These are phyloP conservation scores for Spea multiplicata DNA, from an alignment of 2,113 vertebrate genomes.

Conservation along the genomic window DNA sequence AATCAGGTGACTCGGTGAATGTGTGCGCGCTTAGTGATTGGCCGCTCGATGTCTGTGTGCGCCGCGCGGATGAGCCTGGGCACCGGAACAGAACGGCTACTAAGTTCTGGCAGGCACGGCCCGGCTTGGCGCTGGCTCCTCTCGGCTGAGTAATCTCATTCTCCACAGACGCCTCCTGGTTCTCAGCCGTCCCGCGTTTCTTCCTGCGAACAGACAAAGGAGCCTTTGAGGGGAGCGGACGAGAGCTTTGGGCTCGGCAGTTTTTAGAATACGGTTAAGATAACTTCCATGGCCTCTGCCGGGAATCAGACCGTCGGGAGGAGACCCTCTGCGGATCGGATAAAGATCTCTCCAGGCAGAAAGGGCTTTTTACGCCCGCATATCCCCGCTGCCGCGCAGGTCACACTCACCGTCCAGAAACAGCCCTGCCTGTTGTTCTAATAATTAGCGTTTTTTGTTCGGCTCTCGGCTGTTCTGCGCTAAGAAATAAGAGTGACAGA, in stretches of 20 bases:
- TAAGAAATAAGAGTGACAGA: conserved; percentile 10
- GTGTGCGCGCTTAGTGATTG: conserved; percentile 68
- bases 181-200: conserved; percentile 83
- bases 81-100: conserved; percentile 78
- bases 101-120: conserved; percentile 90
- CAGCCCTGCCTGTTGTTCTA: conserved; percentile 31
- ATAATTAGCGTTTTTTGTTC: conserved; percentile 37
- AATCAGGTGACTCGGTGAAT: conserved; percentile 91
- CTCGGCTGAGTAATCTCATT: conserved; percentile 93
- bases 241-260: conserved; percentile 75
- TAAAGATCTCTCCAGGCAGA: conserved; percentile 14
- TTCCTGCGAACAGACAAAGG: conserved; percentile 81
- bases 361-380: conserved; percentile 23
- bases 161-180: conserved; percentile 90
- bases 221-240: conserved; percentile 74
- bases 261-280: conserved; percentile 82
- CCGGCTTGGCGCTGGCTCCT: conserved; percentile 82
- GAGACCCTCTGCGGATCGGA: conserved; percentile 15
- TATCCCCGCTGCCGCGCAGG: neutral
- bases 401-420: conserved; percentile 20
- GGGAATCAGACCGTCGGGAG: conserved; percentile 8
- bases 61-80: conserved; percentile 78
- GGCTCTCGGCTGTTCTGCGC: conserved; percentile 25
- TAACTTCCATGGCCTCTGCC: conserved; percentile 66
- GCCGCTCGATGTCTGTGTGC: conserved; percentile 89